Conservation (phyloP, 1,140 invertebrate genomes). For the Trachymyrmex septentrionalis region DNA sequence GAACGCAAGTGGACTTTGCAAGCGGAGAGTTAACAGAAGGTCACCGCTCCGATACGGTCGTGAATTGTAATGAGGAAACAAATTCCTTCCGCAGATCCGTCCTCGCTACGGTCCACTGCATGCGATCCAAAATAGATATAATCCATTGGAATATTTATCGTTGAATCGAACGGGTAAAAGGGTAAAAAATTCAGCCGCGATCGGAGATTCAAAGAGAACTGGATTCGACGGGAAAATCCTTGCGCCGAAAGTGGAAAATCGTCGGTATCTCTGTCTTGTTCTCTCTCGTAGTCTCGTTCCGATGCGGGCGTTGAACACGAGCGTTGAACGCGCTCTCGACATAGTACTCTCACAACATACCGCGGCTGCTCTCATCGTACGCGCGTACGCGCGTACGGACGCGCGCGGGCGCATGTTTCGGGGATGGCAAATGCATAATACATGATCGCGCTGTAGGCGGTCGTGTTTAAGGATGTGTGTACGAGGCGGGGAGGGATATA, state of each 20-base stretch:
- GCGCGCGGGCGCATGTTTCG: conserved; percentile 55
- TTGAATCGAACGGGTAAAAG: conserved; percentile 7
- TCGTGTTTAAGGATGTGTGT: conserved; percentile 76
- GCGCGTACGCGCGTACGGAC: neutral
- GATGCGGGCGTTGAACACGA: conserved; percentile 28
- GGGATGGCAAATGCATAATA: conserved; percentile 76
- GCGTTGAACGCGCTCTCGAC: conserved; percentile 30
- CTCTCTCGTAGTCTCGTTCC: neutral
- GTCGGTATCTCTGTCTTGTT: conserved; percentile 34
- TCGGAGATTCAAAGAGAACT: conserved; percentile 33
- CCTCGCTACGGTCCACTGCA: neutral
- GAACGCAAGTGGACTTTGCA: neutral
- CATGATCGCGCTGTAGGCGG: conserved; percentile 76
- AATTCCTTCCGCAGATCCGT: neutral
- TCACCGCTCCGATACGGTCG: neutral
- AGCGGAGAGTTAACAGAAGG: neutral
- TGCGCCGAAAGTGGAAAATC: conserved; percentile 57
- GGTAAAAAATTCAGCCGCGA: conserved; percentile 54
- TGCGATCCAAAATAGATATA: conserved; percentile 45
- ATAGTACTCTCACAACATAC: conserved; percentile 3
- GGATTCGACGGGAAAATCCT: neutral
- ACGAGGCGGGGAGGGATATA: conserved; percentile 61
- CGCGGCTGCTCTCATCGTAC: conserved; percentile 21
- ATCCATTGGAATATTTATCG: conserved; percentile 49
- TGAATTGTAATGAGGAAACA: conserved; percentile 13